Percentiles rank a stretch among this genome's conserved stretches.
Evolutionary conservation across 2,113 vertebrate species (phyloP).

Genomic region (Gymnobelideus leadbeateri): DNA sequence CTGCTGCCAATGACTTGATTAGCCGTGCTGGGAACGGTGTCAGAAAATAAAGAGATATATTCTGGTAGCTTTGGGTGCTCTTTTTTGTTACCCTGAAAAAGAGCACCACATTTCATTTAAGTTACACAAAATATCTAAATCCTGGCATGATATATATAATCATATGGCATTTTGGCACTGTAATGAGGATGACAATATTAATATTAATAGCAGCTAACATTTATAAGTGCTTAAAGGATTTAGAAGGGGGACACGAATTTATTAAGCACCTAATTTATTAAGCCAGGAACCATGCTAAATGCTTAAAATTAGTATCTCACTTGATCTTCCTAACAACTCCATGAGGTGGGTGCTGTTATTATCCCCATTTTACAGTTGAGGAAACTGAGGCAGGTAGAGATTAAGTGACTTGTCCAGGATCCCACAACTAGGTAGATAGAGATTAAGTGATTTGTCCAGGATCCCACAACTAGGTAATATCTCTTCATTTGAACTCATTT

Average conservation of each 20-base stretch:
- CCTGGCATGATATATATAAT: background rate
- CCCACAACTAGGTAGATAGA: background rate
- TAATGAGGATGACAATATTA: background rate
- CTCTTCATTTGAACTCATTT: background rate
- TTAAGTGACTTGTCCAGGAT: background rate
- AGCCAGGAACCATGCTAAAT: background rate
- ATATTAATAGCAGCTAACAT: background rate
- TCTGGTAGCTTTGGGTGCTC: conserved; percentile 81
- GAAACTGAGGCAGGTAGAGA: background rate
- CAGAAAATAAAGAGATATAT: conserved; percentile 83
- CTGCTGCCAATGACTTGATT: conserved; percentile 87
- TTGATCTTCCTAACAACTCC: background rate
- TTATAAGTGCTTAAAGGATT: background rate
- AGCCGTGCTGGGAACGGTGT: conserved; percentile 84
- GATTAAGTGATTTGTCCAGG: background rate
- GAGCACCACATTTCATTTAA: conserved; percentile 13
- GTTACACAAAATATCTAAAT: background rate
- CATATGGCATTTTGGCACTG: background rate
- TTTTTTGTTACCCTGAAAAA: conserved; percentile 85
- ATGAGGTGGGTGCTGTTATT: too few species aligned
- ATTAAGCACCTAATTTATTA: background rate
- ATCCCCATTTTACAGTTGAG: background rate
- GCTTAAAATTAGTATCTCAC: background rate
- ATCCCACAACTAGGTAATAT: background rate
- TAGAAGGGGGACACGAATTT: background rate